Evolutionary conservation across 2,888 invertebrate genomes (phyloP).

Genomic region (Orchesellides sinensis): DNA sequence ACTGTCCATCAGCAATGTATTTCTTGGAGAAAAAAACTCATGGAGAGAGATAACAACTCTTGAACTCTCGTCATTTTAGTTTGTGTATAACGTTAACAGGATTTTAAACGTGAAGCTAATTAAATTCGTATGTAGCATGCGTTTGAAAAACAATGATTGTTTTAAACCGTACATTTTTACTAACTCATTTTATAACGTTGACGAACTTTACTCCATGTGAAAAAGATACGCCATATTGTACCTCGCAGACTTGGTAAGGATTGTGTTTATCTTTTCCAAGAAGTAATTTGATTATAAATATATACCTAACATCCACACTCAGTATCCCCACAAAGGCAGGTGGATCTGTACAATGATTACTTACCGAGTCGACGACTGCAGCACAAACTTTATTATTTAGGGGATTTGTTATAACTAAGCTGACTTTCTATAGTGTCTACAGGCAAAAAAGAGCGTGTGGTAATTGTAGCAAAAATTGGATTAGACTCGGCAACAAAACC

Average conservation of each 20-base stretch:
- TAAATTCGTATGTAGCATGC: conserved; percentile 36
- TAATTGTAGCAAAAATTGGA: conserved; percentile 61
- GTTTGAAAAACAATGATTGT: background rate
- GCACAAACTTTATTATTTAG: no score
- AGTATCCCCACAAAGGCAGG: background rate
- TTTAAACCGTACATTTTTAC: background rate
- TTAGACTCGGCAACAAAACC: conserved; percentile 22
- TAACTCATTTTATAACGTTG: background rate
- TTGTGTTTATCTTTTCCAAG: conserved; percentile 20
- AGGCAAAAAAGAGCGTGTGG: no score
- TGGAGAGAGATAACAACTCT: background rate
- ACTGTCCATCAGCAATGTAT: conserved; percentile 12
- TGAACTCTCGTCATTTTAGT: background rate
- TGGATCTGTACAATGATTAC: no score
- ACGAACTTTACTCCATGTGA: background rate
- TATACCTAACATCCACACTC: background rate
- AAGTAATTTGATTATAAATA: conserved; percentile 50
- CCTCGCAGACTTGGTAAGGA: no score
- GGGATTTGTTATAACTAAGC: no score
- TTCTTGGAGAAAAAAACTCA: background rate
- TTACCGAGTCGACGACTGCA: no score
- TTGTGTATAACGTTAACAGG: no score
- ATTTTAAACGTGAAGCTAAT: conserved; percentile 30
- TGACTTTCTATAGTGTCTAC: no score
- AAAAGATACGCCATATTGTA: background rate